Conservation (phyloP, 2,888 invertebrate species). For the Cyaniris semiargus region DNA sequence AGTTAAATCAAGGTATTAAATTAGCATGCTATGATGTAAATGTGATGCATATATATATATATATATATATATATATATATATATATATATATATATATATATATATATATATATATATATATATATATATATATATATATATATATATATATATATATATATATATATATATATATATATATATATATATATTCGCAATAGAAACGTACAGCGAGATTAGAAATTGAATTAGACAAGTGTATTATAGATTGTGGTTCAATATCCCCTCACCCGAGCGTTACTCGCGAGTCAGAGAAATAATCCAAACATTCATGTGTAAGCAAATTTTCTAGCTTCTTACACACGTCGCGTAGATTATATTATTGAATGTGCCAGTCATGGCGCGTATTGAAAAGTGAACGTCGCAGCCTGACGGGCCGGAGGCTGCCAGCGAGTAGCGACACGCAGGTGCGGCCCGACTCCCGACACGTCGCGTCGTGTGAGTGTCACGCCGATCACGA, state of each 20-base stretch:
- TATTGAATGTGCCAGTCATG: conserved; percentile 16
- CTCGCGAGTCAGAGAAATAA: not conserved
- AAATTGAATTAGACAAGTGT: not conserved
- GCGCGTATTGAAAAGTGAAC: not conserved
- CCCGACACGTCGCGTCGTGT: not conserved
- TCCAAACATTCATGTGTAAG: conserved; percentile 15
- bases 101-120: no score
- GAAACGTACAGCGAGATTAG: not conserved
- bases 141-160: no score
- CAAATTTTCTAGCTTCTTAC: conserved; percentile 14
- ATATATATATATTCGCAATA: no score
- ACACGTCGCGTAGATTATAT: conserved; percentile 17
- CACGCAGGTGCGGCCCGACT: not conserved
- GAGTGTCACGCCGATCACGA: not conserved
- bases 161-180: no score
- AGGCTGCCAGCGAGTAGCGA: not conserved
- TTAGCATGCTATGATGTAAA: no score
- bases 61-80: no score
- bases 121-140: no score
- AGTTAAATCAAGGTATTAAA: no score
- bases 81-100: no score
- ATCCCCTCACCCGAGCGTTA: not conserved
- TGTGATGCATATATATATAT: no score
- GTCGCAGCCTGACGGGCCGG: not conserved
- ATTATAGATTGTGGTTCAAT: conserved; percentile 6